These are phyloP conservation scores for Parambassis ranga DNA, from an alignment of 2,797 vertebrate genomes.

Conservation along the genomic window DNA sequence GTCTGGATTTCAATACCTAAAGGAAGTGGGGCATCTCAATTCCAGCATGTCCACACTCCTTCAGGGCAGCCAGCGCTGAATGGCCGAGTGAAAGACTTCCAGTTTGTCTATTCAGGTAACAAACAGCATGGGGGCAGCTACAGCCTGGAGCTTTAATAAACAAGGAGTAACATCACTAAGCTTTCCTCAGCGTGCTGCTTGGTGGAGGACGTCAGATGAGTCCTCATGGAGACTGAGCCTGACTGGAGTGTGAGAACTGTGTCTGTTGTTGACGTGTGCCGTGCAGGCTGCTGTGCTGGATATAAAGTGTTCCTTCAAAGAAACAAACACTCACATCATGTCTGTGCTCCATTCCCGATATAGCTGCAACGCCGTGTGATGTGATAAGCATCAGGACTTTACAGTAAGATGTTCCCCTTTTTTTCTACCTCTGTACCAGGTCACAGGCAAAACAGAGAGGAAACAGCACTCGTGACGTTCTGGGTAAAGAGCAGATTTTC, in stretches of 20 bases:
- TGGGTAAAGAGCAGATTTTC: no score
- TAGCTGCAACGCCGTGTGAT: not conserved
- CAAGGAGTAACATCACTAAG: no score
- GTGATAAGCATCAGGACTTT: not conserved
- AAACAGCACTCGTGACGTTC: no score
- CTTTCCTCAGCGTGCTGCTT: no score
- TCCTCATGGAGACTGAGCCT: not conserved
- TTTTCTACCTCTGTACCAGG: not conserved
- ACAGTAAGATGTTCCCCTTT: not conserved
- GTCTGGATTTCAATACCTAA: not conserved
- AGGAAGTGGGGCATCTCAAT: not conserved
- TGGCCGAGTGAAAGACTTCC: not conserved
- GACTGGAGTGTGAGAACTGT: not conserved
- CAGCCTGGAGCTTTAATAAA: slow-evolving; percentile 10
- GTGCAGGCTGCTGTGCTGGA: not conserved
- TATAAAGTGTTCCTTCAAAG: slow-evolving; percentile 9
- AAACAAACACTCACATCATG: not conserved
- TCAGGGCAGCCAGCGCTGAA: not conserved
- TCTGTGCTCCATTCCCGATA: slow-evolving; percentile 5
- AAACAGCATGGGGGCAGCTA: not conserved
- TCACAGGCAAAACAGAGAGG: no score
- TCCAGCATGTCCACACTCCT: not conserved
- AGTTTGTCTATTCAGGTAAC: slow-evolving; percentile 30
- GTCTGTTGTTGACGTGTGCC: slow-evolving; percentile 12
- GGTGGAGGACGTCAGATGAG: no score